Base-by-base conservation (phyloP, 2,113 vertebrate genomes). In the Cichladusa arquata region DNA sequence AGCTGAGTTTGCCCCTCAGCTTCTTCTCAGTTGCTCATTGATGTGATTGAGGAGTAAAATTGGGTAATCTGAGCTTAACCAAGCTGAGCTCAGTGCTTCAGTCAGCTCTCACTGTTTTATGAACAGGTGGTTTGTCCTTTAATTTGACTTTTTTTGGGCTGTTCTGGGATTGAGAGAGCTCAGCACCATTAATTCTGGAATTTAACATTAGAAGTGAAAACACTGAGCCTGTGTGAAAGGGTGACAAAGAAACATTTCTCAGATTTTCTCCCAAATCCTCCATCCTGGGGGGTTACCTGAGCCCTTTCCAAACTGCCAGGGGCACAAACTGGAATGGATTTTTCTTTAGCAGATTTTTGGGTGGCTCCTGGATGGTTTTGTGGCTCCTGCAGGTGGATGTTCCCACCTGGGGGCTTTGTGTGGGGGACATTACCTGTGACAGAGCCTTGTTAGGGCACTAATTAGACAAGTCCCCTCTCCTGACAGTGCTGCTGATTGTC, bases 401-500 rank as follows among this genome's bases (percentile, higher is more conserved):
- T 19, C 2, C 5, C 58, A 13, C 24, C 81, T 3, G 29, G 19
- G 36, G 79, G 57, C 76, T 83, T 53, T 81, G 58, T 79, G 33
- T 42, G 4, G 0, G 33, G 42, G 45, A 29, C 6, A 3, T 36
- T 19, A 29, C 62, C 70, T 11, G 60, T 65, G 57, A 4, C 69
- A 51, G 38, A 71, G 34, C 54, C 83, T 94, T 29, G 19, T 95
- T 96, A 89, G 79, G 66, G 90, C 78, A 61, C 95, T 98, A 98
- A 99, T 99, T 99, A 99, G 94, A 94, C 89, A 51, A 73, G 94
- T 88, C 84, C 93, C 97, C 7, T 60, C 53, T 86, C 6, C 71
- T 78, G 45, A 18, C 25, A 71, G 97, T 36, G 71, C 97, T 96
- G 90, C 96, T 98, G 98, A 99, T 99, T 99, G 98, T 98, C 73